Percentiles rank a stretch among this genome's conserved stretches.
phyloP scores from a whole-genome alignment of 2,888 invertebrate genomes.

The Agriotes lineatus region DNA sequence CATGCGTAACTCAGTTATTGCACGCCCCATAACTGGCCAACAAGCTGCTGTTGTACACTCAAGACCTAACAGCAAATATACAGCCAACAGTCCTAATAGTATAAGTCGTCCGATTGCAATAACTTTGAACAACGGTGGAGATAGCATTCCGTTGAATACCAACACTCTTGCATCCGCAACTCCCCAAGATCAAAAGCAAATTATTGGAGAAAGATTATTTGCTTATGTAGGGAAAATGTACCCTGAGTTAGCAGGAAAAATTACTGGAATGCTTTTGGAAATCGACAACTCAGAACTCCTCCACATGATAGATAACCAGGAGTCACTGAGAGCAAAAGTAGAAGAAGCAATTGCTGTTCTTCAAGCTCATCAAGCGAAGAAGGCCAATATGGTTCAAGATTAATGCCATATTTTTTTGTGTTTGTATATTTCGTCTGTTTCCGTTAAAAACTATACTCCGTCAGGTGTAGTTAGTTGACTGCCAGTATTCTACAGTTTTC shows the following conservation, averaged over 20 bases:
- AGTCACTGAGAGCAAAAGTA: slow-evolving; percentile 94
- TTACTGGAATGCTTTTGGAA: slow-evolving; percentile 93
- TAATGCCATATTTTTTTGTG: slow-evolving; percentile 30
- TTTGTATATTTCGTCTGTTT: not conserved
- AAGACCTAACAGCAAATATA: slow-evolving; percentile 86
- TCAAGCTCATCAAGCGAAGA: slow-evolving; percentile 90
- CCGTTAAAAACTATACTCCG: not conserved
- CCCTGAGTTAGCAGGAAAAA: slow-evolving; percentile 94
- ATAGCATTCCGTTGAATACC: slow-evolving; percentile 87
- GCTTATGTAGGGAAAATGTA: slow-evolving; percentile 95
- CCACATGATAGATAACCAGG: slow-evolving; percentile 96
- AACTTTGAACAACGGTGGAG: slow-evolving; percentile 59
- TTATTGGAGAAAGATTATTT: slow-evolving; percentile 97
- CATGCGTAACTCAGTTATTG: slow-evolving; percentile 76
- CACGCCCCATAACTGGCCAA: slow-evolving; percentile 88
- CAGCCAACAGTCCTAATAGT: slow-evolving; percentile 76
- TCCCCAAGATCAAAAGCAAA: slow-evolving; percentile 97
- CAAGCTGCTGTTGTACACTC: slow-evolving; percentile 80
- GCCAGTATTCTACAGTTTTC: slow-evolving; percentile 5
- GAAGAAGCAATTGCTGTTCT: slow-evolving; percentile 98
- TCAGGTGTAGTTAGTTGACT: not conserved
- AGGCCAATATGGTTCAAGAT: slow-evolving; percentile 50
- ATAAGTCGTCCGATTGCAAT: slow-evolving; percentile 56
- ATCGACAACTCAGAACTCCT: slow-evolving; percentile 97
- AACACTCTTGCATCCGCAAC: slow-evolving; percentile 93